Conservation (phyloP, 1,140 invertebrate species). For the Panonychus citri region DNA sequence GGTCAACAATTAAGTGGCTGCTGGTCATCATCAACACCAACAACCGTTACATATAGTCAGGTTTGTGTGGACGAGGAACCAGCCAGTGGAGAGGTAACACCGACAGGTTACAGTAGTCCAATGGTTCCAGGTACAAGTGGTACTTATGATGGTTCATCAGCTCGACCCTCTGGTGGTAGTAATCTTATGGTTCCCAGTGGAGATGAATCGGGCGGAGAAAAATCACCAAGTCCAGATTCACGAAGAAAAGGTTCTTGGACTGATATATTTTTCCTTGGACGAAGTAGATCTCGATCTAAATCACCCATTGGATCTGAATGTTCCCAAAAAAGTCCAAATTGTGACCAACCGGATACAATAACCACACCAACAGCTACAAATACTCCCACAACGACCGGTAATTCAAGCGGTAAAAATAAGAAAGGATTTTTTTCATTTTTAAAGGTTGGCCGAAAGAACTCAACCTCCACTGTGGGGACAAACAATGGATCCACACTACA, state of each 20-base stretch:
- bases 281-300: conserved; percentile 1
- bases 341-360: neutral
- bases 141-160: neutral
- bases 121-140: neutral
- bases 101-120: neutral
- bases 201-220: neutral
- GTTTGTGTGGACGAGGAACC: neutral
- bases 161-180: neutral
- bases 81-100: neutral
- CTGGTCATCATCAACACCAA: too few relatives aligned
- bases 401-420: neutral
- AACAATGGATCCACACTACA: neutral
- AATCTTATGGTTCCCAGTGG: neutral
- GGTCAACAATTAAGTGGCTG: too few relatives aligned
- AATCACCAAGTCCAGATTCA: neutral
- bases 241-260: conserved; percentile 9
- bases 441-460: neutral
- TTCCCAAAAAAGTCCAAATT: neutral
- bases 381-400: too few relatives aligned
- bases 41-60: too few relatives aligned
- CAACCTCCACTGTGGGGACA: neutral
- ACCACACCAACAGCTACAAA: too few relatives aligned
- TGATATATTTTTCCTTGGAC: conserved; percentile 4
- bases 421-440: neutral
- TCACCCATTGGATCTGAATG: neutral